Base-by-base conservation (phyloP, 2,888 invertebrate species). In the Cephus nigrinus region DNA sequence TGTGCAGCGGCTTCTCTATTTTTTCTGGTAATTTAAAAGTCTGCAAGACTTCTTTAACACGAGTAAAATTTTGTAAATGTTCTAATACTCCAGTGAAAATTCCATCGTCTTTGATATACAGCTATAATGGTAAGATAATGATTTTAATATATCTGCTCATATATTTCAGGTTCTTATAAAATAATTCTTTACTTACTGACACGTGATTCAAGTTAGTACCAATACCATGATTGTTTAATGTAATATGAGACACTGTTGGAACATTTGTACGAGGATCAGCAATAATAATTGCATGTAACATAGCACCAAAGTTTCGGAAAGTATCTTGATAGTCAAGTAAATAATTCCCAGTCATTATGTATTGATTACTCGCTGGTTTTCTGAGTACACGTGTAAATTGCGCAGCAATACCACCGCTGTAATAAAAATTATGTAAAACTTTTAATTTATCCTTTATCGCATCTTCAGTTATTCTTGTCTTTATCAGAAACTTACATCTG, bases 321-420 rank as follows among this genome's bases (percentile, higher is more conserved):
- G 93, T 93, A 84, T 95, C 94, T n/a, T 94, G 94, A 84, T 94
- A 94, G 80, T 95, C 95, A 83, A 95, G 93, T 78, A 96, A 93
- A 86, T 95, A 95, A 90, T 96, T 96, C 36, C 95, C 95, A 0
- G 95, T 95, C 0, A 94, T 93, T 93, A 95, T 95, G 84, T 93
- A 93, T 9, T 93, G 92, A 12, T 91, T 89, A 1, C 92, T 92
- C 11, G 93, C 93, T 0, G 94, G 93, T 83, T 93, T 93, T 0
- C 93, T 92, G 0, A 95, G 92, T 83, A 95, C 93, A 40, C 94
- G 94, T 3, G 93, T 93, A 80, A 96, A 93, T 85, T 95, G 95
- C 0, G 94, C 94, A 0, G 95, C 93, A 83, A 94, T 93, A 79
- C 93, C 93, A 0, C 95, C 93, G 55, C 95, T 95, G 87, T 33